Evolutionary conservation across 2,888 invertebrate species (phyloP), one percentile per base, ranked within the genome.

Genomic region (Nebria brevicollis): DNA sequence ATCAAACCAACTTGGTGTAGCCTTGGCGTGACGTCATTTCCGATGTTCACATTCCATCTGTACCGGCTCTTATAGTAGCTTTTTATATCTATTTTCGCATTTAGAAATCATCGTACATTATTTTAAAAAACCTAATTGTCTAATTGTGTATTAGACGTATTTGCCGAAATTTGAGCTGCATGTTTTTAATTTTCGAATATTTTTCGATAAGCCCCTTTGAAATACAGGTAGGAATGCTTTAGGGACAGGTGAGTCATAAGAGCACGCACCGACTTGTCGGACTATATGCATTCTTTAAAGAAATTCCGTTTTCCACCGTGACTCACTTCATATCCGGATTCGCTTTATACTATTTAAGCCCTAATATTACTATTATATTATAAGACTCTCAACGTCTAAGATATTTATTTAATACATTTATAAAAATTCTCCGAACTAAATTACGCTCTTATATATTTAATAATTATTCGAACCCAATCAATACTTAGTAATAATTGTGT

Each of bases 1-100:
- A 68, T 42, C 64, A 34, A 64, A 65, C 74, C 65, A 73, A 54
- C 75, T 65, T 42, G 43, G 41, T 73, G 34, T 78, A 80, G 75
- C 80, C 80, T 80, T 80, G 80, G 68, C 7, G 54, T 54, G 75
- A 80, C 80, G 80, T 80, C 80, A 80, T 43, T 80, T 80, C 80
- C 80, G 80, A 80, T 80, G 80, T 75, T 75, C 80, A 70, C 80
- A 80, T 80, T 80, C 80, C 79, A 75, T 75, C 5, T 70, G 66
- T 78, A 72, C 72, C 64, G 70, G 70, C 34, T 15, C 13, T 26
- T 66, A 11, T 68, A 42, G 77, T 54, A 68, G 13, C 54, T 54
- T 54, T 54, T 54, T 54, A 11, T 54, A 73, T 72, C 41, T 15
- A 78, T 54, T 74, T 78, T 74, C 74, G 68, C 26, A n/a, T 68